Conservation (phyloP, 2,797 vertebrate species). For the Coracias cyanogaster region DNA sequence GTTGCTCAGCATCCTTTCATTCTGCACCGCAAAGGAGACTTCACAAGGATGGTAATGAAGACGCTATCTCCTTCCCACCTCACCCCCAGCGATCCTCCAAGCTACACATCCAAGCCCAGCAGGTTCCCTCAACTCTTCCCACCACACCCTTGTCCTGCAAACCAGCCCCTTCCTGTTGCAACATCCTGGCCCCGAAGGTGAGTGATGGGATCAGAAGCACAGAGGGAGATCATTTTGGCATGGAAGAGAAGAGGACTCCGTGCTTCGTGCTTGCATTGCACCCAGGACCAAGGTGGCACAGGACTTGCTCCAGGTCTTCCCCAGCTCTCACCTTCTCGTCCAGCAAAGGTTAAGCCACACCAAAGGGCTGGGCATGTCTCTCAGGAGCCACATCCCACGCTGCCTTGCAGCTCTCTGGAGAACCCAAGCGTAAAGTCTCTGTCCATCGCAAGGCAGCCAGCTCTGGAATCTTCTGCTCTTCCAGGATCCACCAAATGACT, state of each 20-base stretch:
- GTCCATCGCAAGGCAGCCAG: not conserved
- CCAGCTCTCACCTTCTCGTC: rapidly evolving
- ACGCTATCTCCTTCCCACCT: not conserved
- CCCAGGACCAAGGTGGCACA: not conserved
- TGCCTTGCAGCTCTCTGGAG: not conserved
- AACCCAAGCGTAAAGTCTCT: not conserved
- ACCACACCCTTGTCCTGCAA: not conserved
- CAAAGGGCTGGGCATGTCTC: not conserved
- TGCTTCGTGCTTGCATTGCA: rapidly evolving
- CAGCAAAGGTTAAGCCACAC: not conserved
- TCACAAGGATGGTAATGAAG: not conserved
- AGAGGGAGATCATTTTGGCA: not conserved
- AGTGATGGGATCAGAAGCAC: not conserved
- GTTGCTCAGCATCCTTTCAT: not conserved
- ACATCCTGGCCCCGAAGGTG: not conserved
- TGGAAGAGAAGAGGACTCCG: not conserved
- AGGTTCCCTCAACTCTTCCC: not conserved
- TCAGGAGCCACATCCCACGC: not conserved
- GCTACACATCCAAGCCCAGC: not conserved
- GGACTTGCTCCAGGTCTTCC: not conserved
- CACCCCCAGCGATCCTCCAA: not conserved
- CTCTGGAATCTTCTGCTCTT: not conserved
- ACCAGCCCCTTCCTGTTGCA: not conserved
- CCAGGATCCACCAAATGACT: not conserved
- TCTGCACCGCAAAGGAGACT: not conserved